Base-by-base conservation (phyloP, 2,113 vertebrate species). In the Pteruthius melanotis region DNA sequence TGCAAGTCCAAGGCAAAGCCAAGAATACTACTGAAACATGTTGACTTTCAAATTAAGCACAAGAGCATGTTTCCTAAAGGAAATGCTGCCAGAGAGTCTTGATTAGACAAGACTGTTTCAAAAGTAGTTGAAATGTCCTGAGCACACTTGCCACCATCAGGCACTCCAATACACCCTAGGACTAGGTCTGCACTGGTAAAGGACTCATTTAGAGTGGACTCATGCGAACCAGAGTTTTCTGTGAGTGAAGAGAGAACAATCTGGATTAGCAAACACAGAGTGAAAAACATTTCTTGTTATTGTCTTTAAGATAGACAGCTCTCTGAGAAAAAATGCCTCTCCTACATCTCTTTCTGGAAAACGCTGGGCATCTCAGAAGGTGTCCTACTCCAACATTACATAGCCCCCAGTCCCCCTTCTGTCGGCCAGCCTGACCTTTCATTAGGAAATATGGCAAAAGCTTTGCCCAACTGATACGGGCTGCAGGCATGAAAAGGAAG, bases 401-500 rank as follows among this genome's bases (percentile, higher is more conserved):
- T 52, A 49, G 50, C n/a, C 23, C 18, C 4, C 8, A 49, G 61
- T 72, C 44, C 22, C 31, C 37, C 39, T 90, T 91, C 76, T 69
- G 44, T 56, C 45, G 76, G 45, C 77, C 70, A 89, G 65, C 28
- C n/a, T 83, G 89, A 93, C 84, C 65, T 74, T 89, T 44, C 72
- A 69, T 87, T 69, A 52, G 79, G 56, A 66, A 78, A 50, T 78
- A 39, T 59, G 79, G 76, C 50, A 94, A 77, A 93, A 77, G 84
- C 83, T 33, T 69, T 90, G 87, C 79, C 92, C 56, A 44, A 78
- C 56, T 92, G 79, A 92, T 86, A 80, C 0, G 42, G 42, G 37
- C 87, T 90, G 53, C 65, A 88, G 82, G 76, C 90, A 92, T 78
- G 84, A 94, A 90, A 94, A 85, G 3, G 7, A 85, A 70, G 68